Percentiles rank a stretch among this genome's conserved stretches.
These are phyloP conservation scores for Girardinichthys multiradiatus DNA, from an alignment of 2,113 vertebrate genomes.

Conservation along the genomic window DNA sequence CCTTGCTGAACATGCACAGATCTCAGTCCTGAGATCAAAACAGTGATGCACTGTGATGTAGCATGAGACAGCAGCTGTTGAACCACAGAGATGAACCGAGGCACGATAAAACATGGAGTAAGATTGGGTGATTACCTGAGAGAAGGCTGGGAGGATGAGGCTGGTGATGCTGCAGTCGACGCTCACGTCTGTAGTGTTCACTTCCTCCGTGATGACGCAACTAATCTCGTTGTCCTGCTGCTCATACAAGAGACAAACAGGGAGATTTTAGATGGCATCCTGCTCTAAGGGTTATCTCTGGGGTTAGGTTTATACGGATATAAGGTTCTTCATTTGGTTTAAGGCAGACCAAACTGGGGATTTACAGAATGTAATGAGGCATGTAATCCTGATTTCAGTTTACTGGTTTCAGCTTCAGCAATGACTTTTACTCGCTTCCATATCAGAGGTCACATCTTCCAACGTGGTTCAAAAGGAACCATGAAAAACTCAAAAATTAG, in stretches of 20 bases:
- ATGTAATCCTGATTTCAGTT: too few species aligned
- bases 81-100: too few species aligned
- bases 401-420: background rate
- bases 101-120: background rate
- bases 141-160: slow-evolving; percentile 83
- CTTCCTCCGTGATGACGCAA: slow-evolving; percentile 84
- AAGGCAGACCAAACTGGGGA: background rate
- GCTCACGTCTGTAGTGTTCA: slow-evolving; percentile 71
- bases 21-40: too few species aligned
- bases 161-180: slow-evolving; percentile 87
- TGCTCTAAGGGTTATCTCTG: too few species aligned
- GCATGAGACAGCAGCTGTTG: too few species aligned
- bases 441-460: background rate
- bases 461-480: background rate
- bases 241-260: slow-evolving; percentile 24
- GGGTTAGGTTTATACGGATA: too few species aligned
- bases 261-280: background rate
- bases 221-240: slow-evolving; percentile 87
- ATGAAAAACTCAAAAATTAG: background rate
- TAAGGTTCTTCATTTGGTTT: background rate
- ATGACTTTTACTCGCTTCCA: background rate
- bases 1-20: too few species aligned
- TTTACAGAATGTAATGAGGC: background rate
- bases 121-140: slow-evolving; percentile 81
- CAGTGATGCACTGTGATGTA: too few species aligned